Percentiles rank a stretch among this genome's conserved stretches.
These are phyloP conservation scores for Cyprinodon tularosa DNA, from an alignment of 2,113 vertebrate genomes.

Conservation along the genomic window DNA sequence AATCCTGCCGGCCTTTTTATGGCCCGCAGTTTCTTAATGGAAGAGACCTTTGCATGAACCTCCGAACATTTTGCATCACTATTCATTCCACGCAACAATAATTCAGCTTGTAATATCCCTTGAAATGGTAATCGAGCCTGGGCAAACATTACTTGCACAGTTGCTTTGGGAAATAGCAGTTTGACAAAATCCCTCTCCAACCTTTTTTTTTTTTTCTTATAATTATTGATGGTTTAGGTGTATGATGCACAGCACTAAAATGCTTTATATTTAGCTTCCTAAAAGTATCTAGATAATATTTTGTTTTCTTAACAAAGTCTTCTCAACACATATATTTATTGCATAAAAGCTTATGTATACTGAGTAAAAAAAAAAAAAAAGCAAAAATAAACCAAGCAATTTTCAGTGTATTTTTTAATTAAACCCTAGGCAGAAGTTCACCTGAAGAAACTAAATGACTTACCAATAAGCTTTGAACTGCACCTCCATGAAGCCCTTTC, in stretches of 20 bases:
- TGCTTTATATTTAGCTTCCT: slow-evolving; percentile 4
- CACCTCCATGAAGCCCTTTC: too few species aligned
- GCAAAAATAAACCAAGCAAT: slow-evolving; percentile 10
- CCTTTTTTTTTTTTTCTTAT: slow-evolving; percentile 47
- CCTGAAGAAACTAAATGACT: too few species aligned
- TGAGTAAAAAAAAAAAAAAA: background rate
- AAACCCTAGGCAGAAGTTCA: too few species aligned
- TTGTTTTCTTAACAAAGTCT: background rate
- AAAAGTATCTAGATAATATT: background rate
- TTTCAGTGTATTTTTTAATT: background rate
- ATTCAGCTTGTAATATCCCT: slow-evolving; percentile 46
- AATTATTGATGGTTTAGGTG: slow-evolving; percentile 3
- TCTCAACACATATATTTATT: background rate
- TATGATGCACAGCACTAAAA: slow-evolving; percentile 6
- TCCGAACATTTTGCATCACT: slow-evolving; percentile 43
- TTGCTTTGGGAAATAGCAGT: slow-evolving; percentile 47
- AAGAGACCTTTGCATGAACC: slow-evolving; percentile 63
- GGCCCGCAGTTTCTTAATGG: slow-evolving; percentile 42
- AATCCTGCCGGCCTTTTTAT: slow-evolving; percentile 46
- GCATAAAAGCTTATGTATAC: background rate
- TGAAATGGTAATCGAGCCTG: slow-evolving; percentile 64
- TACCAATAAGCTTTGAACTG: too few species aligned
- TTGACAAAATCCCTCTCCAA: slow-evolving; percentile 53
- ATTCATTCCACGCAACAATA: slow-evolving; percentile 46
- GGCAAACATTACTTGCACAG: slow-evolving; percentile 65